A percentile compares a stretch with the other conserved stretches of the same genome.
Evolutionary conservation across 2,888 invertebrate genomes (phyloP).

Genomic region (Xestia c-nigrum): DNA sequence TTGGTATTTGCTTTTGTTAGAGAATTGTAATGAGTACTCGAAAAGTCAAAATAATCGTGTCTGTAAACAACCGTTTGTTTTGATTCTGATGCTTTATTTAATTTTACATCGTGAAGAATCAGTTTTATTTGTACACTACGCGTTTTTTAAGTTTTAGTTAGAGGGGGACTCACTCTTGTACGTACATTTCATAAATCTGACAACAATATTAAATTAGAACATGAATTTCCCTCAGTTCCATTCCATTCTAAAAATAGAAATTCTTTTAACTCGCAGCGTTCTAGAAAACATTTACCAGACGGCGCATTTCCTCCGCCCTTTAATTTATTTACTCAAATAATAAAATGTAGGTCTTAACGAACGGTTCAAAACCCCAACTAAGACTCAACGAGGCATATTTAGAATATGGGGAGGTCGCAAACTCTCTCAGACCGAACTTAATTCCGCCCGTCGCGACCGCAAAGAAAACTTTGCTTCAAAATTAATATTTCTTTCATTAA

Average conservation of each 20-base stretch:
- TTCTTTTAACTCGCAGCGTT: background rate
- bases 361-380: constrained; percentile 66
- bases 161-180: background rate
- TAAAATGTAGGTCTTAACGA: constrained; percentile 70
- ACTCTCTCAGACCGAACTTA: constrained; percentile 77
- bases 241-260: background rate
- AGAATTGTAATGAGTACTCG: constrained; percentile 63
- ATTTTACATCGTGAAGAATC: constrained; percentile 43
- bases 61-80: constrained; percentile 63
- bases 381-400: constrained; percentile 75
- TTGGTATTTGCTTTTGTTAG: constrained; percentile 18
- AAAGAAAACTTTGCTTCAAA: constrained; percentile 89
- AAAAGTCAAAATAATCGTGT: constrained; percentile 65
- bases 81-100: constrained; percentile 56
- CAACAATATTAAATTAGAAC: constrained; percentile 20
- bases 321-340: constrained; percentile 68
- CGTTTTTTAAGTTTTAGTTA: background rate
- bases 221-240: constrained; percentile 21
- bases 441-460: constrained; percentile 83
- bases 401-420: constrained; percentile 57
- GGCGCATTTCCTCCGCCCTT: constrained; percentile 28
- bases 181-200: background rate
- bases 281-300: constrained; percentile 45
- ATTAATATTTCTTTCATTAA: constrained; percentile 91
- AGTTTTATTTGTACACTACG: constrained; percentile 11